Evolutionary conservation across 2,888 invertebrate genomes (phyloP), one percentile per base, ranked within the genome.

Genomic region (Leptopterna dolabrata): DNA sequence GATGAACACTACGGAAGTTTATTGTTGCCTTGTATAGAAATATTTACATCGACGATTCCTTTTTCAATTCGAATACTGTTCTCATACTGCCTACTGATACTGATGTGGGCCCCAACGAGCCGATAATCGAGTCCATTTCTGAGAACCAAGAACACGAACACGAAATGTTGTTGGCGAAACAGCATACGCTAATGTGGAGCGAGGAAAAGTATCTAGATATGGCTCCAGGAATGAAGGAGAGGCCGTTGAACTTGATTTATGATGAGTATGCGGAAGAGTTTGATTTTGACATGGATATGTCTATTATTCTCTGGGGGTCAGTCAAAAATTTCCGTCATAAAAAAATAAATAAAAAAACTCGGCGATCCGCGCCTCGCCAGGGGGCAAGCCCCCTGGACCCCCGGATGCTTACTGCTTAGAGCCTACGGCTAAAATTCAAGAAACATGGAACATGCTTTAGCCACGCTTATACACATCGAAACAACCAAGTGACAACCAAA

Each of bases 171-270:
- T 24, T 73, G 30, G 73, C 73, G 4, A 73, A 73, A 24, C 73
- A 73, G 73, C 73, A 73, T 30, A 73, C 73, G 7, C 30, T 73
- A 24, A 73, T 73, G 73, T 73, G 73, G 73, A 30, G 30, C 9
- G 73, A 73, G n/a, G 73, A 73, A 9, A 73, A 29, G n/a, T 73
- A 73, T 24, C 24, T 73, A 30, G 73, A 73, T 73, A 73, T 73
- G 6, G 73, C 73, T 30, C 73, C 73, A 9, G 73, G 73, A 73
- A 73, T 73, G 73, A 73, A 30, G 4, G 24, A n/a, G 24, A 4
- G 9, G 24, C 73, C 73, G 24, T 30, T n/a, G 73, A 30, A 24
- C 24, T 30, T 73, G n/a, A 73, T 73, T 30, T 73, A 30, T 73
- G 73, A 73, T 36, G 16, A 29, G 4, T 24, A 73, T 73, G 36